phyloP scores from a whole-genome alignment of 1,140 invertebrate species.

The Polypedilum vanderplanki region DNA sequence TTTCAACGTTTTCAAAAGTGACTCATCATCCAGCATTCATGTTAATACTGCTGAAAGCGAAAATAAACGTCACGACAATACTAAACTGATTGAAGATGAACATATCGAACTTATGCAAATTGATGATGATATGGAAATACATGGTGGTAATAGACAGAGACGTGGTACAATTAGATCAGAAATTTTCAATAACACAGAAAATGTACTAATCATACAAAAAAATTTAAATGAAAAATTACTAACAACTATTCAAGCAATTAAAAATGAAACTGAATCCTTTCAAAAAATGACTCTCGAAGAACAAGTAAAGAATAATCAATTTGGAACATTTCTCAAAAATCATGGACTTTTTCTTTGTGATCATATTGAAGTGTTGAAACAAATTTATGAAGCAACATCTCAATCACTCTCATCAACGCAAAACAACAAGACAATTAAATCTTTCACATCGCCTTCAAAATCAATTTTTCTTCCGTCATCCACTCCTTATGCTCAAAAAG shows the following conservation, averaged over 20 bases:
- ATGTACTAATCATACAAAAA: neutral
- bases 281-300: neutral
- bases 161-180: slow-evolving; percentile 9
- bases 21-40: neutral
- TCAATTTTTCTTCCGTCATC: neutral
- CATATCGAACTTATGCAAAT: slow-evolving; percentile 4
- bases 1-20: neutral
- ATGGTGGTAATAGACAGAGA: neutral
- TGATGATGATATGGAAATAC: neutral
- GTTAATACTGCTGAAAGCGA: neutral
- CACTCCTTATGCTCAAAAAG: neutral
- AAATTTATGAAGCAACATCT: neutral
- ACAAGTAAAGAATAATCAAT: neutral
- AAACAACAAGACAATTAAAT: neutral
- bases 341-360: neutral
- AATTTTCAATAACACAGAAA: slow-evolving; percentile 16
- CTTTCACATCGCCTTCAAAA: neutral
- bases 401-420: neutral
- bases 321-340: neutral
- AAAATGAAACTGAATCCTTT: neutral
- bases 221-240: neutral
- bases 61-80: neutral
- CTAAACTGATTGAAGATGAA: slow-evolving; percentile 15
- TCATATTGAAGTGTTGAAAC: neutral
- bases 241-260: neutral